Conservation (phyloP, 1,140 invertebrate species). For the Eueides isabella region DNA sequence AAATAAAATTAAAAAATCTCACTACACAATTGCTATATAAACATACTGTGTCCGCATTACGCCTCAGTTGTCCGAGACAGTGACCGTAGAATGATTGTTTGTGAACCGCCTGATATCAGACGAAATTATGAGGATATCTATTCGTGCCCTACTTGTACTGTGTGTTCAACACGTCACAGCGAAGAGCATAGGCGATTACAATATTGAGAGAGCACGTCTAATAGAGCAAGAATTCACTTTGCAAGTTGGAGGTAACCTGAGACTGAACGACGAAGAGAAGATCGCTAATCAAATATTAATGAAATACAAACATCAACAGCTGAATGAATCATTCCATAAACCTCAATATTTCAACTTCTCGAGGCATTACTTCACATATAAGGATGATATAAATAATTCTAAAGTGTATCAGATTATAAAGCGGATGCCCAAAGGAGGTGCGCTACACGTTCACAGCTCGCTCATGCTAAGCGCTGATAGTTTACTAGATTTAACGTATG, state of each 20-base stretch:
- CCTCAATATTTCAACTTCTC: slow-evolving; percentile 85
- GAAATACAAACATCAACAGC: slow-evolving; percentile 84
- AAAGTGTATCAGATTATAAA: slow-evolving; percentile 87
- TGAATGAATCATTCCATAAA: slow-evolving; percentile 81
- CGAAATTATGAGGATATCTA: slow-evolving; percentile 24
- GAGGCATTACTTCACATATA: slow-evolving; percentile 86
- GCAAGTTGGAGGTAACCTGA: slow-evolving; percentile 77
- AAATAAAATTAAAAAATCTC: slow-evolving; percentile 1
- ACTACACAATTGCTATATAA: slow-evolving; percentile 46
- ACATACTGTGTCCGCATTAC: slow-evolving; percentile 29
- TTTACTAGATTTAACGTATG: slow-evolving; percentile 87
- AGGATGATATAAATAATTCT: slow-evolving; percentile 84
- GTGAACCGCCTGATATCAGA: slow-evolving; percentile 40
- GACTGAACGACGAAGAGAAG: slow-evolving; percentile 82
- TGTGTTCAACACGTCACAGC: slow-evolving; percentile 29
- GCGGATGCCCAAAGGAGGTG: slow-evolving; percentile 87
- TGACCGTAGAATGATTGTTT: slow-evolving; percentile 41
- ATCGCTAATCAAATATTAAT: slow-evolving; percentile 86
- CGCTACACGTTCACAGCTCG: slow-evolving; percentile 88
- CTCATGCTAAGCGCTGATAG: slow-evolving; percentile 85
- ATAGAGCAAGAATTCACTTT: slow-evolving; percentile 56
- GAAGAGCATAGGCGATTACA: slow-evolving; percentile 48
- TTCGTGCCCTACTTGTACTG: slow-evolving; percentile 22
- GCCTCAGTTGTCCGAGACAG: slow-evolving; percentile 44
- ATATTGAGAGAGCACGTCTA: slow-evolving; percentile 45